Base-by-base conservation (phyloP, 2,113 vertebrate species). In the Gymnogyps californianus region DNA sequence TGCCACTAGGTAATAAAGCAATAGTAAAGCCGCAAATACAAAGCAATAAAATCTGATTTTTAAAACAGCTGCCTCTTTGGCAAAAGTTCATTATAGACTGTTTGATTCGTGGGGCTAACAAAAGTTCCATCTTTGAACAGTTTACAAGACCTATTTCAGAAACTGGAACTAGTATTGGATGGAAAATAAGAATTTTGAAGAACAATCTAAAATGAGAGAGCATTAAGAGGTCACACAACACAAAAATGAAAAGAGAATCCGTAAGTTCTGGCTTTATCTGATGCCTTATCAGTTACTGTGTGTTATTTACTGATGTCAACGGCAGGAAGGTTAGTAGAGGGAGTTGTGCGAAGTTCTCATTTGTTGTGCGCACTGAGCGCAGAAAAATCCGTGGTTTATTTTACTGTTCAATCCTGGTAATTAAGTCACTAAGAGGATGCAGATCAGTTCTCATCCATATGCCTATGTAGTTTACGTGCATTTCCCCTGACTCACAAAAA, bases 251-350 rank as follows among this genome's bases (percentile, higher is more conserved):
- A 12, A 29, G 36, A 31, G 13, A 59, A 31, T 32, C 47, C 1
- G 0, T 10, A 15, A 42, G 18, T 19, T 47, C 9, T 42, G 52
- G 31, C 21, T 77, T 47, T 32, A 6, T 31, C 47, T 5, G 32
- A n/a, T 31, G 51, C 55, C 32, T 2, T 38, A 2, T 3, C 21
- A 1, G 24, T 31, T 34, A 3, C 34, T 8, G 28, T 2, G 17
- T 4, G 24, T 36, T 28, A 13, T 2, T 24, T 9, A 14, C 38
- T 1, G 4, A 3, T 4, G 61, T 4, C 31, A 3, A 2, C 0
- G 21, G 54, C 28, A 25, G 31, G 42, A 16, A 14, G 36, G 34
- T 4, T 6, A 4, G 18, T 7, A 11, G 52, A 21, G 34, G 46
- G 34, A 19, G 25, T 2, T 54, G 15, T 6, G 46, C 8, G 0